Evolutionary conservation across 2,113 vertebrate genomes (phyloP), one percentile per base, ranked within the genome.

Genomic region (Bubo bubo): DNA sequence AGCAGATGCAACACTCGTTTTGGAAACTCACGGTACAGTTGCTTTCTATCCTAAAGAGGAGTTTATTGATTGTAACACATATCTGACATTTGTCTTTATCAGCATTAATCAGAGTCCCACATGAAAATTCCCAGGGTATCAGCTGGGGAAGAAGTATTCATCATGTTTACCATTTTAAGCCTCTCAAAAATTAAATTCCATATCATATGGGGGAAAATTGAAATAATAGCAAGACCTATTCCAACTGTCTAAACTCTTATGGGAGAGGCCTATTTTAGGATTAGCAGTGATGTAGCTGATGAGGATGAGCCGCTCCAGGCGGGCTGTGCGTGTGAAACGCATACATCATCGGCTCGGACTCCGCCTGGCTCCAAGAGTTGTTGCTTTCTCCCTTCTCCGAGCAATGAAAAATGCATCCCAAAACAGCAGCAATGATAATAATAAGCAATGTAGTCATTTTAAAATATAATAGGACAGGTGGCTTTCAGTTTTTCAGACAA

Each of bases 21-120:
- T 72, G 77, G 89, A 92, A 79, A 60, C 70, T 43, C 72, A 66
- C 47, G 63, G 83, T 55, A 85, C 45, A 53, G 39, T 56, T 93
- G 90, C 94, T 95, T 97, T 94, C 88, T 93, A 79, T 84, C 81
- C 67, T 79, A 74, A 68, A 93, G 91, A 70, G 47, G 81, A 84
- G 80, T 84, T 96, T 76, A 79, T 83, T 80, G 93, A 93, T 88
- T 73, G 84, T 75, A 90, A 88, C 75, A 67, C 58, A 14, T 86
- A 86, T 73, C 91, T 84, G 77, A 88, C 82, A 70, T 52, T 68
- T 87, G 80, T 80, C 77, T 75, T 89, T 82, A 77, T 63, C 82
- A 43, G 56, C 80, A 86, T 49, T 93, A 97, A 96, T 84, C 87
- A 94, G 91, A 93, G 47, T 67, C 84, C 90, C 82, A 73, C 53